phyloP scores from a whole-genome alignment of 2,113 vertebrate species.

The Empidonax alnorum region DNA sequence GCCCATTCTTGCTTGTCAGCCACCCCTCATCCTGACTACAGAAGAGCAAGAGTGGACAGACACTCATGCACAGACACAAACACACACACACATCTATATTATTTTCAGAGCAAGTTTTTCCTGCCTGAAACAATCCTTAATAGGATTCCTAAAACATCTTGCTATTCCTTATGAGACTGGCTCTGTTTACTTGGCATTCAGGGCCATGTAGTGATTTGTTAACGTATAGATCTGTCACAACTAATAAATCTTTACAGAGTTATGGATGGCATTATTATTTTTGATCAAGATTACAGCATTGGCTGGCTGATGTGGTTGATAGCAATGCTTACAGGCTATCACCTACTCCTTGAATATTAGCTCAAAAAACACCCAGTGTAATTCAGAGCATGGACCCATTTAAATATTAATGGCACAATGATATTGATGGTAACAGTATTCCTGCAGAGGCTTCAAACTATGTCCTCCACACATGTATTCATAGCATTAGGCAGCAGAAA shows the following conservation, averaged over 20 bases:
- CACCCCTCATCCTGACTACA: neutral
- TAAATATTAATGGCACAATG: slow-evolving; percentile 58
- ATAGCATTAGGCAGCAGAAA: neutral
- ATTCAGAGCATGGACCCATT: slow-evolving; percentile 57
- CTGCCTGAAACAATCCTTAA: neutral
- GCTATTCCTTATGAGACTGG: neutral
- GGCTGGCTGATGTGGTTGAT: slow-evolving; percentile 38
- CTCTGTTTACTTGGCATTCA: slow-evolving; percentile 45
- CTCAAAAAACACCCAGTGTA: neutral
- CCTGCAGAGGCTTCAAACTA: neutral
- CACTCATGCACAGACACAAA: neutral
- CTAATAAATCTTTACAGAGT: slow-evolving; percentile 65
- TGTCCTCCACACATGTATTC: neutral
- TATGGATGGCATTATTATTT: slow-evolving; percentile 73
- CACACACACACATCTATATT: neutral
- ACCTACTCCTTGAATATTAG: slow-evolving; percentile 19
- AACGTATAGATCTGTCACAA: slow-evolving; percentile 66
- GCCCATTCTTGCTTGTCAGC: neutral
- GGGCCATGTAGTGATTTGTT: slow-evolving; percentile 43
- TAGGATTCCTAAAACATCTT: neutral
- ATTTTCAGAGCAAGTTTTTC: neutral
- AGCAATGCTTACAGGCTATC: slow-evolving; percentile 21
- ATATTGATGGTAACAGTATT: slow-evolving; percentile 27
- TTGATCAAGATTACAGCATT: slow-evolving; percentile 66
- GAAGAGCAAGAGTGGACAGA: neutral